Percentiles rank a stretch among this genome's conserved stretches.
Evolutionary conservation across 2,888 invertebrate species (phyloP).

Genomic region (Aleiodes leptofemur): DNA sequence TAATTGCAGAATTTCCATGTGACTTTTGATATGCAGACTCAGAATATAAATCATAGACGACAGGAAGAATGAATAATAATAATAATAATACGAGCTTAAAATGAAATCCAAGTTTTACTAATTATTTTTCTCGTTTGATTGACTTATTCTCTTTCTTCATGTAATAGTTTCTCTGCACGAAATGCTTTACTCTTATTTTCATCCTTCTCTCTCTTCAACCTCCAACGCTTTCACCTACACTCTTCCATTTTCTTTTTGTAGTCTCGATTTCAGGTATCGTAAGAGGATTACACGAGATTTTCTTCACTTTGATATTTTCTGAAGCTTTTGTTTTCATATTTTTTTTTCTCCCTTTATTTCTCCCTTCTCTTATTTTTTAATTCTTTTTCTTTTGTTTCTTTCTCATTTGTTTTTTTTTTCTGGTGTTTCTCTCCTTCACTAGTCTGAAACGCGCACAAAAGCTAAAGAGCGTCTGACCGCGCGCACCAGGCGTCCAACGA

Average conservation of each 20-base stretch:
- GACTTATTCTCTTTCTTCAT: too few species aligned
- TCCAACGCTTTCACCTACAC: not conserved
- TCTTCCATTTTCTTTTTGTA: slow-evolving; percentile 1
- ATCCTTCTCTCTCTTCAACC: not conserved
- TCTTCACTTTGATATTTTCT: slow-evolving; percentile 14
- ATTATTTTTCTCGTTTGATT: too few species aligned
- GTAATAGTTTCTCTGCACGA: too few species aligned
- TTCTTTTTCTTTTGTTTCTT: slow-evolving; percentile 24
- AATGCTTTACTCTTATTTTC: not conserved
- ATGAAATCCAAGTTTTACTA: too few species aligned
- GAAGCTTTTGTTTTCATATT: not conserved
- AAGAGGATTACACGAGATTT: slow-evolving; percentile 51
- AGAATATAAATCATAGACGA: too few species aligned
- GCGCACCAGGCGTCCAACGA: slow-evolving; percentile 25
- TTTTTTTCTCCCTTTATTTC: slow-evolving; percentile 7
- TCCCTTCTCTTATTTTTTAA: too few species aligned
- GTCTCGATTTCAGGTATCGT: slow-evolving; percentile 47
- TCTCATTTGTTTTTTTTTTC: slow-evolving; percentile 19
- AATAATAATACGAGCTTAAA: too few species aligned
- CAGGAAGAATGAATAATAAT: too few species aligned
- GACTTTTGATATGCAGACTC: too few species aligned
- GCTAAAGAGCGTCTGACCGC: slow-evolving; percentile 44
- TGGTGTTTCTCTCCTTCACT: slow-evolving; percentile 20
- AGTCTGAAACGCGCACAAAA: not conserved
- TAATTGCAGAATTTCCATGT: too few species aligned